phyloP scores from a whole-genome alignment of 2,888 invertebrate genomes.

The Sicus ferrugineus region DNA sequence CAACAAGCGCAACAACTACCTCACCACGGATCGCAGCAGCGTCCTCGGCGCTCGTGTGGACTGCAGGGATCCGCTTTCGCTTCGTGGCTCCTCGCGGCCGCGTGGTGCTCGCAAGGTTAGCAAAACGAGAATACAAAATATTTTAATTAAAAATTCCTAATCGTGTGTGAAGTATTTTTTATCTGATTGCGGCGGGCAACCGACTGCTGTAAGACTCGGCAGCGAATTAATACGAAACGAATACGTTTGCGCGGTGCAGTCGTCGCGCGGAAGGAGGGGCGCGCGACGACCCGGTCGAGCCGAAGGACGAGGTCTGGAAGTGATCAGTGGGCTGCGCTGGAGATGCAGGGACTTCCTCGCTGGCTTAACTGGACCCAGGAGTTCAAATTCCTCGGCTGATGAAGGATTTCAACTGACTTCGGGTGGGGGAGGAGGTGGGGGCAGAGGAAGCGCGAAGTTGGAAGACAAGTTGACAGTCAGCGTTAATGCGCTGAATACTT shows the following conservation, averaged over 20 bases:
- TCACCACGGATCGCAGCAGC: conserved; percentile 1
- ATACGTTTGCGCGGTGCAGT: conserved; percentile 38
- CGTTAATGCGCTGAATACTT: no score
- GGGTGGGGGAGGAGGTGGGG: no score
- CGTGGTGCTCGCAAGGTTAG: conserved; percentile 44
- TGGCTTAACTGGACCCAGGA: neutral
- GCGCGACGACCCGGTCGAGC: neutral
- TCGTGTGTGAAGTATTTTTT: conserved; percentile 65
- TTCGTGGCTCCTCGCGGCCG: conserved; percentile 5
- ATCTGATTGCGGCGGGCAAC: conserved; percentile 57
- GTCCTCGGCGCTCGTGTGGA: conserved; percentile 38
- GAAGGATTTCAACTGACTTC: no score
- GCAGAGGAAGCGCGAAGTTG: no score
- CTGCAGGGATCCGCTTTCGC: conserved; percentile 17
- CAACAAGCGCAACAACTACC: neutral
- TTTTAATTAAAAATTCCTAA: conserved; percentile 66
- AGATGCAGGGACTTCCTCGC: neutral
- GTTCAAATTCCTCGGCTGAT: neutral
- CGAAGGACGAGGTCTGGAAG: neutral
- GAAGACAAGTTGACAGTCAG: no score
- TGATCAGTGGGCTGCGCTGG: neutral
- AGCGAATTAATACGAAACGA: conserved; percentile 48
- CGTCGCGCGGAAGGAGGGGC: neutral
- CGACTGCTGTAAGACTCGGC: conserved; percentile 47
- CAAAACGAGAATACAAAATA: conserved; percentile 63